A percentile compares a stretch with the other conserved stretches of the same genome.
Conservation (phyloP, 2,888 invertebrate genomes). For the Lamellibrachia columna region DNA sequence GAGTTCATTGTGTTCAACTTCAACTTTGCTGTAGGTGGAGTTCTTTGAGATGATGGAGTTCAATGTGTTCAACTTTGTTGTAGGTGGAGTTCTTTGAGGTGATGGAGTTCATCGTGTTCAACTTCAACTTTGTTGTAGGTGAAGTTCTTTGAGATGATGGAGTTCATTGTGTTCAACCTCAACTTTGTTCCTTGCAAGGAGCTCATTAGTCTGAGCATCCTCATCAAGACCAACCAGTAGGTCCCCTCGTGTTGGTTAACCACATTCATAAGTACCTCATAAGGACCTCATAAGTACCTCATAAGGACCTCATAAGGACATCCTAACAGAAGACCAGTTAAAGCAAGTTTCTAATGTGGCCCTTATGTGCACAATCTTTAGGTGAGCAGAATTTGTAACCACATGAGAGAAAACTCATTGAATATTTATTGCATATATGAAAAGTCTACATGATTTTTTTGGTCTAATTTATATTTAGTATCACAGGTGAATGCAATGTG, state of each 20-base stretch:
- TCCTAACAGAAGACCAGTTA: background rate
- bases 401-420: background rate
- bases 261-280: background rate
- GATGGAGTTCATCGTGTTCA: background rate
- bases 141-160: slow-evolving; percentile 93
- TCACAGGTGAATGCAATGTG: too few species aligned
- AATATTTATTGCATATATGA: background rate
- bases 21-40: slow-evolving; percentile 76
- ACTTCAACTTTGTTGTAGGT: slow-evolving; percentile 70
- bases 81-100: background rate
- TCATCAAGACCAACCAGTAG: slow-evolving; percentile 74
- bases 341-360: background rate
- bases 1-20: slow-evolving; percentile 97
- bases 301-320: background rate
- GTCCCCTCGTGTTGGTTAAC: slow-evolving; percentile 23
- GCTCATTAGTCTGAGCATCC: slow-evolving; percentile 90
- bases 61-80: slow-evolving; percentile 94
- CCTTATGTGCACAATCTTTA: background rate
- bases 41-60: slow-evolving; percentile 97
- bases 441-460: too few species aligned
- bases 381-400: background rate
- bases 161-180: slow-evolving; percentile 95
- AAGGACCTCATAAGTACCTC: background rate
- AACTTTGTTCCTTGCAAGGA: slow-evolving; percentile 99
- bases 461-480: too few species aligned